Percentiles rank a stretch among this genome's conserved stretches.
phyloP scores from a whole-genome alignment of 2,888 invertebrate species.

The Coremacera marginata region DNA sequence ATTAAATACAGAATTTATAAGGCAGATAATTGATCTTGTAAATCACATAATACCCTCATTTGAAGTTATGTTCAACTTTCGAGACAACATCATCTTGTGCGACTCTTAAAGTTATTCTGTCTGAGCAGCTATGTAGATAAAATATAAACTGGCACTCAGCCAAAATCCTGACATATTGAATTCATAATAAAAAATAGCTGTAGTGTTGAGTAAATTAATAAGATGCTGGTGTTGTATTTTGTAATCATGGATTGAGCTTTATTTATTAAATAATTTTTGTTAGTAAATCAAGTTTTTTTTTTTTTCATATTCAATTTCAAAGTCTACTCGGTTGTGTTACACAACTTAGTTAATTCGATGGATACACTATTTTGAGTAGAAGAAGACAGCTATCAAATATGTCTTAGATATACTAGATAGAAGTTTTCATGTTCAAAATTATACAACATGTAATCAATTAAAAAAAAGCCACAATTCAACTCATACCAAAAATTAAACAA shows the following conservation, averaged over 20 bases:
- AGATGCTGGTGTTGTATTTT: not conserved
- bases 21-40: slow-evolving; percentile 12
- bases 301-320: not conserved
- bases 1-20: not conserved
- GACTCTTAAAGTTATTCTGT: not conserved
- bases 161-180: not conserved
- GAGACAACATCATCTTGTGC: not conserved
- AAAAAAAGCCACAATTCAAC: too few species aligned
- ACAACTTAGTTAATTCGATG: too few species aligned
- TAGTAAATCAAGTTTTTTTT: not conserved
- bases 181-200: not conserved
- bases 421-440: too few species aligned
- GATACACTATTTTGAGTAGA: too few species aligned
- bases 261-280: not conserved
- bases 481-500: too few species aligned
- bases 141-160: not conserved
- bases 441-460: too few species aligned
- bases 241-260: not conserved
- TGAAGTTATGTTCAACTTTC: not conserved
- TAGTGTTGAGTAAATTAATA: not conserved
- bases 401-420: too few species aligned
- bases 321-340: too few species aligned
- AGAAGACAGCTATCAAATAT: too few species aligned
- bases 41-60: slow-evolving; percentile 20
- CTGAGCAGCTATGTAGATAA: not conserved